Percentiles rank a stretch among this genome's conserved stretches.
phyloP scores from a whole-genome alignment of 2,113 vertebrate genomes.

The Zootoca vivipara region DNA sequence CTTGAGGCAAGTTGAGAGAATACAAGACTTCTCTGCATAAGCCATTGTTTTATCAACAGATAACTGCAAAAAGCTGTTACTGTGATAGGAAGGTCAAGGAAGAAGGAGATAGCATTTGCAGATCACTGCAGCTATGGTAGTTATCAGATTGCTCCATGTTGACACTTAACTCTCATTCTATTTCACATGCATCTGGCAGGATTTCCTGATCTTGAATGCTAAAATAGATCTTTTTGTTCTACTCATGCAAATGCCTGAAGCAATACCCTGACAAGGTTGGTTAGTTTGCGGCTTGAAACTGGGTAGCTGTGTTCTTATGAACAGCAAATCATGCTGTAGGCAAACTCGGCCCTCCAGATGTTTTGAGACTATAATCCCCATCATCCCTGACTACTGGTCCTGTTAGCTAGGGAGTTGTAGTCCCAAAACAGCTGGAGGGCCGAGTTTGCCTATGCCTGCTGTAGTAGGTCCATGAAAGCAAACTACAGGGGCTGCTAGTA shows the following conservation, averaged over 20 bases:
- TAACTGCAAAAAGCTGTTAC: neutral
- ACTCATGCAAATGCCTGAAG: neutral
- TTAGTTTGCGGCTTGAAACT: neutral
- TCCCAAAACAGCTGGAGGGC: too few species aligned
- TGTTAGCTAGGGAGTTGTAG: too few species aligned
- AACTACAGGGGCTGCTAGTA: neutral
- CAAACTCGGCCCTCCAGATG: too few species aligned
- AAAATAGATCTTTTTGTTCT: neutral
- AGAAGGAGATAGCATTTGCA: neutral
- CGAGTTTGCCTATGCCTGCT: too few species aligned
- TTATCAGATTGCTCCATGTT: neutral
- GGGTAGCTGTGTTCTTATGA: neutral
- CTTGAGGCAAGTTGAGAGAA: neutral
- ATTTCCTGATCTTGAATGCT: neutral
- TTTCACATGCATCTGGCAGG: neutral
- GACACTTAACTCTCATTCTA: neutral
- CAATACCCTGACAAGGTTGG: too few species aligned
- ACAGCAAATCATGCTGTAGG: neutral
- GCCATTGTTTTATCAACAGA: neutral
- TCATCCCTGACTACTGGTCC: too few species aligned
- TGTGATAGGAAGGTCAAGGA: neutral
- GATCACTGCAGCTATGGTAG: too few species aligned
- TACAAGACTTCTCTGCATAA: neutral
- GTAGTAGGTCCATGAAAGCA: neutral
- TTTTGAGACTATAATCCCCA: too few species aligned